Evolutionary conservation across 2,888 invertebrate species (phyloP), one percentile per base, ranked within the genome.

Genomic region (Eudemis profundana): DNA sequence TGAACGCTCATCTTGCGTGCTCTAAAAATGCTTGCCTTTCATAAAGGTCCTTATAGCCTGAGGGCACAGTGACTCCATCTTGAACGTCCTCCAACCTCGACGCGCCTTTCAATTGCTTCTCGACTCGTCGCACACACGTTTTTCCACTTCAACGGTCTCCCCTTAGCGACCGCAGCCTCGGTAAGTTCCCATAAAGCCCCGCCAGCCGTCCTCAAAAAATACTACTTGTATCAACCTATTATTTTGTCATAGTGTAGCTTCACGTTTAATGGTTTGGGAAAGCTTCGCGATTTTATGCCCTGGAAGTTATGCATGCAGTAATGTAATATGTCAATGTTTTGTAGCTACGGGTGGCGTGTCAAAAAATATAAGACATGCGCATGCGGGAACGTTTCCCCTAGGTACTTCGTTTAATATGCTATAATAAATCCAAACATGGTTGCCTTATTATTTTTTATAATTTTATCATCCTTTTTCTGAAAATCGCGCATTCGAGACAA

Each of bases 91-190:
- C 42, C 23, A 27, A 15, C 38, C 33, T 51, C 61, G 50, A 15
- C 33, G 36, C 71, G 67, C 67, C 72, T 68, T 64, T 69, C 61
- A 67, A 68, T 68, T 65, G 70, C 61, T 60, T 68, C 64, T 68
- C 78, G 72, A 74, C 73, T 76, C 75, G 72, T 56, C 72, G 73
- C 68, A 68, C 69, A 68, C 73, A 69, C 68, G 72, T 74, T 76
- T 76, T 78, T 83, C 81, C 81, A 75, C 76, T 75, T 75, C 78
- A 77, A 69, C 77, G 77, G 44, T 42, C 21, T 10, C 74, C 72
- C 74, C 71, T 70, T 66, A 53, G 57, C 61, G 67, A 73, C 73
- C 73, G 49, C 63, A 61, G 53, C 57, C 62, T 50, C 61, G 49
- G 69, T 61, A 78, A 72, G 70, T 69, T 68, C 69, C 64, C 66